phyloP scores from a whole-genome alignment of 2,113 vertebrate species.

The Hassar affinis region DNA sequence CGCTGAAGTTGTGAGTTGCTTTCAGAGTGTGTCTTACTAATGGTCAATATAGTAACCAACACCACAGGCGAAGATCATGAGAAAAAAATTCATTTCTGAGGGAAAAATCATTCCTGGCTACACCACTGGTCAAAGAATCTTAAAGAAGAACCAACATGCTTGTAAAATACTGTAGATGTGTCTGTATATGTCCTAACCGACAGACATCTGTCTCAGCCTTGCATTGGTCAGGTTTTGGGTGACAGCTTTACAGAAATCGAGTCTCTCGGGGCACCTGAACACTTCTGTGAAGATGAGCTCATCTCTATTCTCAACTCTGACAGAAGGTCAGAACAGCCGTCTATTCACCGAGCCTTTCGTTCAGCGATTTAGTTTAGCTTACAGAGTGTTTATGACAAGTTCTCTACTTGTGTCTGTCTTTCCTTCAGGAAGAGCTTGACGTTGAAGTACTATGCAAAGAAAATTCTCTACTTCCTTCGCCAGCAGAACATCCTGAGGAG shows the following conservation, averaged over 20 bases:
- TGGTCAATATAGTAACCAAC: background rate
- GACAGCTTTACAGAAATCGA: conserved; percentile 96
- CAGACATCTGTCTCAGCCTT: conserved; percentile 69
- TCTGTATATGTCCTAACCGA: conserved; percentile 59
- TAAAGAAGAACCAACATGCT: background rate
- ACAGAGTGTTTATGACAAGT: background rate
- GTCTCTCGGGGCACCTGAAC: conserved; percentile 87
- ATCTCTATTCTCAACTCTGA: conserved; percentile 90
- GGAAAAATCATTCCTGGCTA: too few species aligned
- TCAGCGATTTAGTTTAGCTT: background rate
- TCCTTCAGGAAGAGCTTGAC: conserved; percentile 86
- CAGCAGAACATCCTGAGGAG: conserved; percentile 91
- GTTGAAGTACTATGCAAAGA: conserved; percentile 96
- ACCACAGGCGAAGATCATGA: background rate
- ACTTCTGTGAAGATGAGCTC: conserved; percentile 96
- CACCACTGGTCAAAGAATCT: too few species aligned
- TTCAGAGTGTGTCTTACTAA: too few species aligned
- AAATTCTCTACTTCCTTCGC: conserved; percentile 95
- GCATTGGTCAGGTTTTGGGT: conserved; percentile 85
- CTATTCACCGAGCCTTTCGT: background rate
- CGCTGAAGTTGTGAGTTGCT: conserved; percentile 86
- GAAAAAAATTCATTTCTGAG: too few species aligned
- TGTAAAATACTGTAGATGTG: background rate
- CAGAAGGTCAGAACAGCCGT: conserved; percentile 79
- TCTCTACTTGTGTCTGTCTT: background rate